Conservation (phyloP, 2,797 vertebrate species). For the Anguilla marmorata region DNA sequence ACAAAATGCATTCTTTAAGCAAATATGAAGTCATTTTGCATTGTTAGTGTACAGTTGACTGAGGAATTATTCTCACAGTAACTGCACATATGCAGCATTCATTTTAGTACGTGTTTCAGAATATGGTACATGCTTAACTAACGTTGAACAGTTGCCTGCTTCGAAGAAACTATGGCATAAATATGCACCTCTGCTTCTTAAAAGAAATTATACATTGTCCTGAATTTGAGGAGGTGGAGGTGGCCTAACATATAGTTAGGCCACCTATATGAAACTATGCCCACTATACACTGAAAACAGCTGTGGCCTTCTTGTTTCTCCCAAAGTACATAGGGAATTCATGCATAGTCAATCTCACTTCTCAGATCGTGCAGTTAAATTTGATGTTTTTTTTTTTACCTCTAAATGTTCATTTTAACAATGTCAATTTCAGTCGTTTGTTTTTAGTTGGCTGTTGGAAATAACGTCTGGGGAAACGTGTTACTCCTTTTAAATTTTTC, state of each 20-base stretch:
- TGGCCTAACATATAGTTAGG: background rate
- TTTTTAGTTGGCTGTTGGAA: background rate
- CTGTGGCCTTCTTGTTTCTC: background rate
- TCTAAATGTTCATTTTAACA: background rate
- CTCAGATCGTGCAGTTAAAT: background rate
- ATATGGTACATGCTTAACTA: conserved; percentile 39
- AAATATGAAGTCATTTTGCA: conserved; percentile 68
- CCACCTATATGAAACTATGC: background rate
- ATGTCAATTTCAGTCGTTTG: background rate
- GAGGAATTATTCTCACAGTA: conserved; percentile 68
- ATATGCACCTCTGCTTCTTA: background rate
- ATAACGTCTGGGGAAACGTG: background rate
- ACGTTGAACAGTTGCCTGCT: background rate
- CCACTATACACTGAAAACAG: background rate
- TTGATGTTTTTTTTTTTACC: background rate
- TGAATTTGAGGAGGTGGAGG: background rate
- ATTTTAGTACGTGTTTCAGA: conserved; percentile 68
- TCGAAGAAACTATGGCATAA: background rate
- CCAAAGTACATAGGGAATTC: background rate
- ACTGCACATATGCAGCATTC: conserved; percentile 74
- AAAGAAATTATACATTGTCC: background rate
- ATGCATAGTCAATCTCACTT: background rate
- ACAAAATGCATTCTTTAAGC: conserved; percentile 64
- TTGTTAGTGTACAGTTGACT: conserved; percentile 67
- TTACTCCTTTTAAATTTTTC: background rate